Conservation (phyloP, 2,797 vertebrate genomes). For the Malurus leucopterus region DNA sequence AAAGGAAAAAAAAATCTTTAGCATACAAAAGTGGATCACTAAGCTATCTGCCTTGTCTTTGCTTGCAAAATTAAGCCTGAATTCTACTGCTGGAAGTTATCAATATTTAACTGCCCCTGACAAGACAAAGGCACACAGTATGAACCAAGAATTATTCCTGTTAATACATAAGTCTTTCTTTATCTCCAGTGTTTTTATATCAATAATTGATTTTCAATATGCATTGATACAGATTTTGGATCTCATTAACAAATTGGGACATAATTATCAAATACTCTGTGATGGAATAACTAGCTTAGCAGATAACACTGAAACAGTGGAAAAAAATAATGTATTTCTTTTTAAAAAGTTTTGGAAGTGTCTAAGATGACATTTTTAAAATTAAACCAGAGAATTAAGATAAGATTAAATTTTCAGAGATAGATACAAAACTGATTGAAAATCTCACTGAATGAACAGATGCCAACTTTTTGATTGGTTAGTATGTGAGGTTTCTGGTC, state of each 20-base stretch:
- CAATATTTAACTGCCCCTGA: constrained; percentile 55
- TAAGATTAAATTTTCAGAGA: background rate
- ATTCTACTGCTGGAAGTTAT: constrained; percentile 40
- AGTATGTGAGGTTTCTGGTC: background rate
- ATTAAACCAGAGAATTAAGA: background rate
- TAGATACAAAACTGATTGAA: background rate
- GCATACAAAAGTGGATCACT: background rate
- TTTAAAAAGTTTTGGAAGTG: background rate
- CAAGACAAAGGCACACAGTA: constrained; percentile 9
- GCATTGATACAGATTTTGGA: background rate
- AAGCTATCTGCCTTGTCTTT: background rate
- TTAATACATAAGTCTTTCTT: constrained; percentile 3
- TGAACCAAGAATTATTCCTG: constrained; percentile 9
- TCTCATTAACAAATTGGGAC: constrained; percentile 12
- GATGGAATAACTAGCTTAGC: background rate
- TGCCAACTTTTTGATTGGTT: background rate
- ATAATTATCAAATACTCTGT: background rate
- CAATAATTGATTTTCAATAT: constrained; percentile 21
- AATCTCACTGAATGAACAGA: background rate
- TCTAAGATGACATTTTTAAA: background rate
- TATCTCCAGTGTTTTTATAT: background rate
- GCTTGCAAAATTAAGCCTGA: constrained; percentile 12
- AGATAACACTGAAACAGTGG: background rate
- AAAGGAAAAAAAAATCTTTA: background rate
- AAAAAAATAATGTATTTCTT: background rate